Evolutionary conservation across 2,113 vertebrate genomes (phyloP).

Genomic region (Pluvialis apricaria): DNA sequence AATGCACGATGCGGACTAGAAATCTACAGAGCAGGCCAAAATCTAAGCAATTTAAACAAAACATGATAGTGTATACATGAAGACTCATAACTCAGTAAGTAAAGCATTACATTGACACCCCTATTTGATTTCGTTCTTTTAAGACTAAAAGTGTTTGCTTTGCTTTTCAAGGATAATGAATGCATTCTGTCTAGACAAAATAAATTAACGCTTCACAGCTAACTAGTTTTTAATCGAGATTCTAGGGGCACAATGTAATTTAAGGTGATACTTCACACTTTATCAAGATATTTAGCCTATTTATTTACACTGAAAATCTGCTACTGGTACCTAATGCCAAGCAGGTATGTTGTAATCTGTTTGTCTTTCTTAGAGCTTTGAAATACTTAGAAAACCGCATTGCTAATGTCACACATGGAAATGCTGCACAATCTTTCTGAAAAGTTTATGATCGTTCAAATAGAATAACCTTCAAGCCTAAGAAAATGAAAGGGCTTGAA

Average conservation of each 20-base stretch:
- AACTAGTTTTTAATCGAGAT: slow-evolving; percentile 47
- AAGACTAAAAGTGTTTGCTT: slow-evolving; percentile 1
- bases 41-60: slow-evolving; percentile 47
- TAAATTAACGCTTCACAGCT: slow-evolving; percentile 28
- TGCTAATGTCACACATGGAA: neutral
- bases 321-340: neutral
- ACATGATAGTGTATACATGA: neutral
- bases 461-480: neutral
- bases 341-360: neutral
- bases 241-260: slow-evolving; percentile 8
- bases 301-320: slow-evolving; percentile 29
- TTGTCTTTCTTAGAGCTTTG: neutral
- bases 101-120: neutral
- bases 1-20: slow-evolving; percentile 48
- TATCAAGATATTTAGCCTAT: neutral
- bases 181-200: slow-evolving; percentile 15
- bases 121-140: slow-evolving; percentile 19
- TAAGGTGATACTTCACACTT: slow-evolving; percentile 5
- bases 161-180: slow-evolving; percentile 13
- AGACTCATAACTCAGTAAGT: slow-evolving; percentile 23
- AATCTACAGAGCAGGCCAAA: slow-evolving; percentile 61
- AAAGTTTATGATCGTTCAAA: neutral
- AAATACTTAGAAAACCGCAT: neutral
- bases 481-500: neutral
- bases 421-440: neutral